Conservation (phyloP, 2,888 invertebrate genomes). For the Acronicta aceris region DNA sequence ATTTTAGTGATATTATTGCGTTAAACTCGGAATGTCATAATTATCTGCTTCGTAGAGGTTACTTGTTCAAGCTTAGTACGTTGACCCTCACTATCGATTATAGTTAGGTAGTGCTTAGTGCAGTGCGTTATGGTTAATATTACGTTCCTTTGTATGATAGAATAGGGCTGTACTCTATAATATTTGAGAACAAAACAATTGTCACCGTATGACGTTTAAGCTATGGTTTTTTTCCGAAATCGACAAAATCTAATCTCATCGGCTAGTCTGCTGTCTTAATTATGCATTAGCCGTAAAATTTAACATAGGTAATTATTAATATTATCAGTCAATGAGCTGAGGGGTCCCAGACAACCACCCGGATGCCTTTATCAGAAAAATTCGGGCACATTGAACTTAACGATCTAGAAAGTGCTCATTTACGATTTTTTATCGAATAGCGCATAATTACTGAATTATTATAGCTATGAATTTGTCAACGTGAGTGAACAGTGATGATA, state of each 20-base stretch:
- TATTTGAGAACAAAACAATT: no score
- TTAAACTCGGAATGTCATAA: constrained; percentile 27
- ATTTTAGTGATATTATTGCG: constrained; percentile 14
- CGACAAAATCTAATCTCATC: constrained; percentile 13
- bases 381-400: constrained; percentile 26
- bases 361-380: constrained; percentile 21
- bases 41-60: constrained; percentile 27
- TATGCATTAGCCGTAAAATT: neutral
- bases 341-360: constrained; percentile 9
- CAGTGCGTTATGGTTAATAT: constrained; percentile 3
- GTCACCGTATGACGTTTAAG: no score
- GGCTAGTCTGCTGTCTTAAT: constrained; percentile 7
- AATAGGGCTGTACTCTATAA: no score
- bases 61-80: constrained; percentile 11
- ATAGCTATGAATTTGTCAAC: no score
- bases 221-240: neutral
- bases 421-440: constrained; percentile 7
- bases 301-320: neutral
- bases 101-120: constrained; percentile 1
- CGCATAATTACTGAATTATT: no score
- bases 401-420: constrained; percentile 20
- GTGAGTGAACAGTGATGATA: neutral
- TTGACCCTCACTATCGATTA: constrained; percentile 17
- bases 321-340: constrained; percentile 44
- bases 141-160: no score